Percentiles rank a stretch among this genome's conserved stretches.
Conservation (phyloP, 1,140 invertebrate species). For the Dendrolimus kikuchii region DNA sequence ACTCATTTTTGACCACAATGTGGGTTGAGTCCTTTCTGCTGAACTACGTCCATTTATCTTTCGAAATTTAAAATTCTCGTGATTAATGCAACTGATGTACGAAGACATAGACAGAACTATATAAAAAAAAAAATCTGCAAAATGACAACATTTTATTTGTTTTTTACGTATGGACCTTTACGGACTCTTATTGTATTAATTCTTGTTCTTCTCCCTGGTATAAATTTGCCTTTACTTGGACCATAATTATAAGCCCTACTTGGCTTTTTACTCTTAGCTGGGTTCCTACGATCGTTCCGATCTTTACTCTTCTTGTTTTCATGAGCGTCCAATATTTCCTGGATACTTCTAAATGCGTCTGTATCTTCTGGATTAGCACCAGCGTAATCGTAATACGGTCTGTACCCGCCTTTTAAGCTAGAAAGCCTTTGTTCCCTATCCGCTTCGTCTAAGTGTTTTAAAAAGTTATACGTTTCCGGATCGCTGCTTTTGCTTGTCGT, state of each 20-base stretch:
- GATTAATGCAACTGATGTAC: too few species aligned
- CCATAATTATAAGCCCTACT: constrained; percentile 2
- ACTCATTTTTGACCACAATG: too few species aligned
- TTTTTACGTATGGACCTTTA: too few species aligned
- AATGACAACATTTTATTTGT: too few species aligned
- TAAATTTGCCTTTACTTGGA: neutral
- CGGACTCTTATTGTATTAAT: too few species aligned
- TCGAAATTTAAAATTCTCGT: too few species aligned
- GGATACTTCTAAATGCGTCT: constrained; percentile 48
- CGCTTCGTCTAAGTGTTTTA: constrained; percentile 41
- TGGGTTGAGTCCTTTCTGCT: too few species aligned
- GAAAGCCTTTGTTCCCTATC: constrained; percentile 25
- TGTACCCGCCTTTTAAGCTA: constrained; percentile 24
- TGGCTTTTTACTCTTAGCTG: constrained; percentile 17
- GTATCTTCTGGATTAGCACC: constrained; percentile 29
- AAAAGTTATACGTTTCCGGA: constrained; percentile 47
- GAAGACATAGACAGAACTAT: too few species aligned
- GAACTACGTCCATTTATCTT: too few species aligned
- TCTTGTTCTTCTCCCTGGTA: too few species aligned
- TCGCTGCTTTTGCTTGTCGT: constrained; percentile 41
- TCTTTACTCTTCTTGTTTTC: constrained; percentile 34
- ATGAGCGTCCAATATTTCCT: constrained; percentile 53
- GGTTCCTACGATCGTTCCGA: constrained; percentile 8
- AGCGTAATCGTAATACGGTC: constrained; percentile 19
- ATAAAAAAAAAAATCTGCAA: too few species aligned